A percentile compares a stretch with the other conserved stretches of the same genome.
Evolutionary conservation across 1,140 invertebrate genomes (phyloP).

Genomic region (Drosophila kepulauana): DNA sequence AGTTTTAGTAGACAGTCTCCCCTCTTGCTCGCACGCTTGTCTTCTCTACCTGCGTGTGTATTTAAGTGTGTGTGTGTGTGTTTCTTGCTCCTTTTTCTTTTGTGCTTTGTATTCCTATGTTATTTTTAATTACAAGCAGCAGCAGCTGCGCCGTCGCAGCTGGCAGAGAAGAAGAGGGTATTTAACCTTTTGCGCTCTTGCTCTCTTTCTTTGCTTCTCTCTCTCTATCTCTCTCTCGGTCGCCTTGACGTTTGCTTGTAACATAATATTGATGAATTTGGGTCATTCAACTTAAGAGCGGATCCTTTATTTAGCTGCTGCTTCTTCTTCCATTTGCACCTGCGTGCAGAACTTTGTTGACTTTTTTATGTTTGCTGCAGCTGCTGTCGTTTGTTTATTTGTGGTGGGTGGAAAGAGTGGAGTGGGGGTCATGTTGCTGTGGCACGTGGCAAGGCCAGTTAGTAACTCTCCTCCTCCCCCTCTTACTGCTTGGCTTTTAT

Average conservation of each 20-base stretch:
- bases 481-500: constrained; percentile 37
- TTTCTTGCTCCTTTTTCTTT: constrained; percentile 32
- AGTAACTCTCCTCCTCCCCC: not conserved
- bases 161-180: constrained; percentile 48
- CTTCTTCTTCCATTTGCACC: constrained; percentile 48
- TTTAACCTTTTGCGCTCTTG: constrained; percentile 50
- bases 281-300: constrained; percentile 66
- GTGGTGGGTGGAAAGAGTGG: not conserved
- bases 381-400: constrained; percentile 23
- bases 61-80: constrained; percentile 24
- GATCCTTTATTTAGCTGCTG: constrained; percentile 48
- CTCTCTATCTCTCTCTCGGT: constrained; percentile 1
- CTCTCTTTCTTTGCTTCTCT: constrained; percentile 2
- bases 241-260: constrained; percentile 25
- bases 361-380: constrained; percentile 49
- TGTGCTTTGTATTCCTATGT: constrained; percentile 31
- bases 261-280: constrained; percentile 62
- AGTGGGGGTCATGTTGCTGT: not conserved
- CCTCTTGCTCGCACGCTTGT: constrained; percentile 3
- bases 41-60: constrained; percentile 19
- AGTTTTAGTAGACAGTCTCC: constrained; percentile 21
- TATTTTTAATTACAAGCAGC: constrained; percentile 79
- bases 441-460: constrained; percentile 70
- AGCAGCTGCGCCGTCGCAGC: constrained; percentile 76
- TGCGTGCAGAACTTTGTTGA: constrained; percentile 17